Percentiles rank a stretch among this genome's conserved stretches.
Evolutionary conservation across 2,888 invertebrate genomes (phyloP).

Genomic region (Hyles lineata): DNA sequence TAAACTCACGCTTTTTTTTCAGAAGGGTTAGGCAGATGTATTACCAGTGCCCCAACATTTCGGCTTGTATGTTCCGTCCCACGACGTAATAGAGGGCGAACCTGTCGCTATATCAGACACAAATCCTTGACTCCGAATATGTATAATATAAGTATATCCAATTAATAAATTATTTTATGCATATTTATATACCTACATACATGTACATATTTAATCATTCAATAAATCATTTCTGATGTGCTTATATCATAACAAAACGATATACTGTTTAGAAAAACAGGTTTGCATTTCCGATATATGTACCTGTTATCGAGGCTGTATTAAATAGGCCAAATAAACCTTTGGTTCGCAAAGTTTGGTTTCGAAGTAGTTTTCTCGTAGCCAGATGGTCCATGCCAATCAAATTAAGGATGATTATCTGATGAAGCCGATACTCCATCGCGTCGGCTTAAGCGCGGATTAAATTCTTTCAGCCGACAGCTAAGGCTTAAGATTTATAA

Average conservation of each 20-base stretch:
- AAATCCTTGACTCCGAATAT: no score
- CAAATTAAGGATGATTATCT: constrained; percentile 79
- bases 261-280: neutral
- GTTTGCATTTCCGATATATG: constrained; percentile 8
- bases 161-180: no score
- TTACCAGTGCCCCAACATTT: no score
- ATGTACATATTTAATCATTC: no score
- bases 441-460: constrained; percentile 65
- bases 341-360: constrained; percentile 64
- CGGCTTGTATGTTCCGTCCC: no score
- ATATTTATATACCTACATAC: no score
- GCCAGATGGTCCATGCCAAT: constrained; percentile 77
- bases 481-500: constrained; percentile 38
- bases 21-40: no score
- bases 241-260: neutral
- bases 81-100: no score
- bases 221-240: neutral
- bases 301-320: constrained; percentile 32
- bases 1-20: no score
- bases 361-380: constrained; percentile 71
- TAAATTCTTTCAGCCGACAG: constrained; percentile 63
- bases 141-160: no score
- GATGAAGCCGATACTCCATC: constrained; percentile 60
- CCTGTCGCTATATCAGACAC: no score
- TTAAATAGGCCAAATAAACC: constrained; percentile 54